Percentiles rank a stretch among this genome's conserved stretches.
These are phyloP conservation scores for Drosophila neocordata DNA, from an alignment of 1,140 invertebrate genomes.

Conservation along the genomic window DNA sequence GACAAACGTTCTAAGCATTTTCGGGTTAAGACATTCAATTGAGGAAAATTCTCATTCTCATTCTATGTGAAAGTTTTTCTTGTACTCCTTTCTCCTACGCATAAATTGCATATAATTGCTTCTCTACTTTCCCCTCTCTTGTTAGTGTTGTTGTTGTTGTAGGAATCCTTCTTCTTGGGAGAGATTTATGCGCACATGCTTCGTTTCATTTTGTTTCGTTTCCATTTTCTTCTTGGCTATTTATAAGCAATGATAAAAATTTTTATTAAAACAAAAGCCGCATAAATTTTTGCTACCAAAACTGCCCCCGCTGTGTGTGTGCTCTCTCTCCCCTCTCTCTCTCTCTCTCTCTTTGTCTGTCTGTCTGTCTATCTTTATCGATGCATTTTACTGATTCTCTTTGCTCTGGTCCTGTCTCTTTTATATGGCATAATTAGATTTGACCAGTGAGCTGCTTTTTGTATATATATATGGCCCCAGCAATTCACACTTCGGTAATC, in stretches of 20 bases:
- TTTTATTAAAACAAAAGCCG: slow-evolving; percentile 80
- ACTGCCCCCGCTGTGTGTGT: slow-evolving; percentile 44
- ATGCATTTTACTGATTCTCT: neutral
- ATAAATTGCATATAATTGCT: slow-evolving; percentile 80
- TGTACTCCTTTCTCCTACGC: slow-evolving; percentile 35
- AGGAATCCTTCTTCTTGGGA: neutral
- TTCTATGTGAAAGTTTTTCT: slow-evolving; percentile 42
- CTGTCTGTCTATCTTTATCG: slow-evolving; percentile 14
- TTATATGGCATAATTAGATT: slow-evolving; percentile 77
- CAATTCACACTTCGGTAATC: slow-evolving; percentile 75
- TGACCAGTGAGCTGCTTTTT: slow-evolving; percentile 36
- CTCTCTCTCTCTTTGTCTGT: slow-evolving; percentile 47
- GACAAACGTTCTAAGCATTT: slow-evolving; percentile 20
- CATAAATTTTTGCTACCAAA: slow-evolving; percentile 58
- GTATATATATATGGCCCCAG: neutral
- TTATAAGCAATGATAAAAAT: slow-evolving; percentile 74
- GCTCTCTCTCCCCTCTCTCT: slow-evolving; percentile 28
- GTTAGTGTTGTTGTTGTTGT: neutral
- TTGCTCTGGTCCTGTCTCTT: neutral
- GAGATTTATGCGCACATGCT: slow-evolving; percentile 72
- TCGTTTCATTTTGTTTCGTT: slow-evolving; percentile 23
- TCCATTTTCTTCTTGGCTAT: slow-evolving; percentile 31
- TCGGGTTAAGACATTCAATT: slow-evolving; percentile 73
- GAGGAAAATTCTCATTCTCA: slow-evolving; percentile 50
- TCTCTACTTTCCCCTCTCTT: neutral